A percentile compares a stretch with the other conserved stretches of the same genome.
Evolutionary conservation across 2,797 vertebrate genomes (phyloP).

Genomic region (Varecia variegata): DNA sequence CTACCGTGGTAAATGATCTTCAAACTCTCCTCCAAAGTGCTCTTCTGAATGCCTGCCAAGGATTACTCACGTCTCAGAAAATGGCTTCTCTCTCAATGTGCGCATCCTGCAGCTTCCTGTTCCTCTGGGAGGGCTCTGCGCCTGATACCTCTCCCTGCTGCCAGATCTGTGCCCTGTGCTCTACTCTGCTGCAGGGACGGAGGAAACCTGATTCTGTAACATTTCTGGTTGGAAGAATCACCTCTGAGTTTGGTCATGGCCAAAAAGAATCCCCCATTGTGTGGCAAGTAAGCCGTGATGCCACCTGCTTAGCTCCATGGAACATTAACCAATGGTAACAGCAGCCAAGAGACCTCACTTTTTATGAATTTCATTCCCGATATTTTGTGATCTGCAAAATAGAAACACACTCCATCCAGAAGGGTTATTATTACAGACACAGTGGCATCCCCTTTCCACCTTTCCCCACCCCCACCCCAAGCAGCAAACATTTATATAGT

Average conservation of each 20-base stretch:
- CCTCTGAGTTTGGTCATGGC: not conserved
- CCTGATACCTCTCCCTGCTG: not conserved
- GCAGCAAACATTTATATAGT: not conserved
- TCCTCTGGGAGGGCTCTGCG: not conserved
- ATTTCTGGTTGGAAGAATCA: not conserved
- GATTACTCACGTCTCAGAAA: conserved; percentile 41
- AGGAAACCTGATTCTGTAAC: not conserved
- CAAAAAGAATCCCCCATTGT: conserved; percentile 20
- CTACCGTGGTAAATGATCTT: conserved; percentile 53
- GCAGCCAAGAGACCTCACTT: not conserved
- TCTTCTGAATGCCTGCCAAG: conserved; percentile 67
- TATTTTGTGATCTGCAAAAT: not conserved
- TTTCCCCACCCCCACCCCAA: not conserved
- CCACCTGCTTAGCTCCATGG: not conserved
- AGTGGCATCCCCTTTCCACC: not conserved
- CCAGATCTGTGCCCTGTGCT: not conserved
- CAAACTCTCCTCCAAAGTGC: conserved; percentile 62
- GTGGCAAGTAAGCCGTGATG: not conserved
- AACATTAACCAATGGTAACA: not conserved
- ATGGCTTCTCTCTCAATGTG: not conserved
- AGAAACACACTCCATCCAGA: not conserved
- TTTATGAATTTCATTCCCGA: not conserved
- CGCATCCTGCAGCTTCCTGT: not conserved
- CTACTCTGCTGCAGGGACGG: not conserved
- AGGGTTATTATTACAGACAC: not conserved